Percentiles rank a stretch among this genome's conserved stretches.
Evolutionary conservation across 2,113 vertebrate species (phyloP).

Genomic region (Lutjanus erythropterus): DNA sequence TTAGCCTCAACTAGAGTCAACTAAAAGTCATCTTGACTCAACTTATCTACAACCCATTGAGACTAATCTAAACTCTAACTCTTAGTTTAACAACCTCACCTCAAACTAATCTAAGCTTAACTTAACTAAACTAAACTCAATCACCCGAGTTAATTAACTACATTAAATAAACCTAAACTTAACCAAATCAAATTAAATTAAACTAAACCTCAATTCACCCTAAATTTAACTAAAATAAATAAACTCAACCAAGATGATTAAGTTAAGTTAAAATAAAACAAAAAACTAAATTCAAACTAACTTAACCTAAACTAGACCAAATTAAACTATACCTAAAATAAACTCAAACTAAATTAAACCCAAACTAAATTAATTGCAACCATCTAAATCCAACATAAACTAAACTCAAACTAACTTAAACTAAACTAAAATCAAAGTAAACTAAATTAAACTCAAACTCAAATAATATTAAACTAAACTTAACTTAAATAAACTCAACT

Average conservation of each 20-base stretch:
- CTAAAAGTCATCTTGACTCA: neutral
- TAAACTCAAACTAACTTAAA: neutral
- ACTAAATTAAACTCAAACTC: neutral
- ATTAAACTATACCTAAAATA: neutral
- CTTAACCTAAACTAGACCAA: neutral
- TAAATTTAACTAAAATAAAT: no score
- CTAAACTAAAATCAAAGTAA: neutral
- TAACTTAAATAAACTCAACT: no score
- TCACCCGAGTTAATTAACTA: neutral
- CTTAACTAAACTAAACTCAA: neutral
- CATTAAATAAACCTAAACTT: neutral
- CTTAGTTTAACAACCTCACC: no score
- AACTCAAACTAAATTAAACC: neutral
- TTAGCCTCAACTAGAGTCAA: neutral
- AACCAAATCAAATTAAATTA: neutral
- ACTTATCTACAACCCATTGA: neutral
- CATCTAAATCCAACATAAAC: neutral
- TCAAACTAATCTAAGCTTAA: neutral
- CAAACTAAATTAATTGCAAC: no score
- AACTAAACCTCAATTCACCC: no score
- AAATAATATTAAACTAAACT: neutral
- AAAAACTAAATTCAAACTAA: neutral
- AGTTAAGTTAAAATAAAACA: no score
- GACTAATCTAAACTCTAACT: neutral
- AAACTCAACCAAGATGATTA: no score